Conservation (phyloP, 2,888 invertebrate species). For the Arenicola marina region DNA sequence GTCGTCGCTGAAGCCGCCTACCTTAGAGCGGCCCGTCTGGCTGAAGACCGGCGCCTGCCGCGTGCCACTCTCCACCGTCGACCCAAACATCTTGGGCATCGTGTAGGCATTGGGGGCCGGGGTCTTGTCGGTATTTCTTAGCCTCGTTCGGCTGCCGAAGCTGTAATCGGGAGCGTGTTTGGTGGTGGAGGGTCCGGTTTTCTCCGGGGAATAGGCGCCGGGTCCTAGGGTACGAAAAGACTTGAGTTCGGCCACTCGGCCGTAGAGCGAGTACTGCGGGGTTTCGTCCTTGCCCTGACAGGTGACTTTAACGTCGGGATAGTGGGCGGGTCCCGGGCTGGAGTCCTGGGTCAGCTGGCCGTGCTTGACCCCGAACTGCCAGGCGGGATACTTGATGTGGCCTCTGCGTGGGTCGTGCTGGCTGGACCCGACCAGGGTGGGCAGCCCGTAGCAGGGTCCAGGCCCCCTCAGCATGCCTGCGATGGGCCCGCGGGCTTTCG, state of each 20-base stretch:
- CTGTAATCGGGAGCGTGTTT: slow-evolving; percentile 4
- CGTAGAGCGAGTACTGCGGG: slow-evolving; percentile 36
- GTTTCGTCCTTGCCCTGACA: slow-evolving; percentile 36
- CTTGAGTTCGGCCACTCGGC: slow-evolving; percentile 32
- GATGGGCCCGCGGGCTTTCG: no score
- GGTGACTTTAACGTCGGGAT: slow-evolving; percentile 31
- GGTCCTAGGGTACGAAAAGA: slow-evolving; percentile 49
- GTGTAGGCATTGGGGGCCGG: slow-evolving; percentile 13
- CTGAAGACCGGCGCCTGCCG: neutral
- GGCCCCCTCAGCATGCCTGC: no score
- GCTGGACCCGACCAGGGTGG: no score
- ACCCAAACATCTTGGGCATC: slow-evolving; percentile 1
- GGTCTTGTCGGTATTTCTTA: neutral
- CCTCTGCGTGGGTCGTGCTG: no score
- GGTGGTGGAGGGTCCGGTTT: slow-evolving; percentile 39
- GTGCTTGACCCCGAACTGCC: no score
- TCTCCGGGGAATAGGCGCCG: slow-evolving; percentile 52
- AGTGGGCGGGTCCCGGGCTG: slow-evolving; percentile 20
- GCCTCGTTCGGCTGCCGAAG: slow-evolving; percentile 1
- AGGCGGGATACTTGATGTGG: no score
- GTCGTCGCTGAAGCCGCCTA: slow-evolving; percentile 11
- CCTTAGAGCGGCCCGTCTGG: neutral
- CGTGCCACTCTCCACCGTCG: slow-evolving; percentile 8
- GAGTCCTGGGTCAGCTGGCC: no score
- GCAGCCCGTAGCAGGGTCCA: no score